These are phyloP conservation scores for Hecatera dysodea DNA, from an alignment of 2,888 invertebrate species.

Conservation along the genomic window DNA sequence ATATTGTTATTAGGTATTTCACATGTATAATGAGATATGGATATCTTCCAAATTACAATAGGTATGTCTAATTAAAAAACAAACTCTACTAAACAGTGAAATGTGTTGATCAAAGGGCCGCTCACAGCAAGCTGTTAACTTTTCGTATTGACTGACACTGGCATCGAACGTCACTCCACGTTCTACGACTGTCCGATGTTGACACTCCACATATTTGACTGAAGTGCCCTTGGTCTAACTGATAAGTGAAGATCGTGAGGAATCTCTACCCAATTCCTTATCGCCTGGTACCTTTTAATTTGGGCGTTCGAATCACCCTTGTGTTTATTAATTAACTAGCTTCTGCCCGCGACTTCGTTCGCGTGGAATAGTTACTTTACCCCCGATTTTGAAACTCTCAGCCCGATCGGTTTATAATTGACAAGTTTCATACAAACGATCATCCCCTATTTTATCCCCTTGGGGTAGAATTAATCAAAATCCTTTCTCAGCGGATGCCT, in stretches of 20 bases:
- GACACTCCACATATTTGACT: slow-evolving; percentile 54
- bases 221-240: slow-evolving; percentile 41
- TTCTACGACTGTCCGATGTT: slow-evolving; percentile 51
- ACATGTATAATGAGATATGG: not conserved
- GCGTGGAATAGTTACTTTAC: no score
- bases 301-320: not conserved
- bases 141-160: slow-evolving; percentile 56
- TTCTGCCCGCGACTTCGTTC: no score
- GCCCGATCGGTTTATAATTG: no score
- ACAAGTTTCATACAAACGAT: no score
- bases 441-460: no score
- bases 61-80: slow-evolving; percentile 25
- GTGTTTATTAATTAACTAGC: not conserved
- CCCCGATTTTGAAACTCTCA: no score
- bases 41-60: slow-evolving; percentile 20
- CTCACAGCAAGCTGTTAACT: slow-evolving; percentile 53
- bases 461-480: no score
- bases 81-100: slow-evolving; percentile 47
- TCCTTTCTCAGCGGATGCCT: no score
- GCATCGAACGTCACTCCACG: slow-evolving; percentile 54
- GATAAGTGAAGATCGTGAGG: slow-evolving; percentile 48
- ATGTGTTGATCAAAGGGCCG: slow-evolving; percentile 62
- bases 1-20: not conserved
- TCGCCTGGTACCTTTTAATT: slow-evolving; percentile 44
- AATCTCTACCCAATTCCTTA: slow-evolving; percentile 39